Conservation (phyloP, 2,797 vertebrate genomes). For the Trematomus bernacchii region DNA sequence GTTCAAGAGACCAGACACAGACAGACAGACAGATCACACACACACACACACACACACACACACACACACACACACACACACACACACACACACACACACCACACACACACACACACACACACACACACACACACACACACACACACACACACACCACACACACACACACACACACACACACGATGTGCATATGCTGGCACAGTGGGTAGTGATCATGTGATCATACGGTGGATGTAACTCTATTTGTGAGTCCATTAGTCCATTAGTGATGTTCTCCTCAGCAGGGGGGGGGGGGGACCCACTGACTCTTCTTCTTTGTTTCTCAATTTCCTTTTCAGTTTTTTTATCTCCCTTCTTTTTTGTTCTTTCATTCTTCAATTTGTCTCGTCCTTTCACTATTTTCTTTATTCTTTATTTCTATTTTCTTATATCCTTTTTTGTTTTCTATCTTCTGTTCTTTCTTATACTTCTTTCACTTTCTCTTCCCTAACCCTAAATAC, state of each 20-base stretch:
- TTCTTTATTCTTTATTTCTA: neutral
- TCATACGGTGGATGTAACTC: slow-evolving; percentile 25
- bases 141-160: neutral
- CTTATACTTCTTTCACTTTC: too few relatives aligned
- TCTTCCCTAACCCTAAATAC: too few relatives aligned
- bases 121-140: too few relatives aligned
- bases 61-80: slow-evolving; percentile 3
- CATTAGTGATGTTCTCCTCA: slow-evolving; percentile 5
- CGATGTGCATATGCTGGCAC: slow-evolving; percentile 15
- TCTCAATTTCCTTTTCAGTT: neutral
- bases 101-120: too few relatives aligned
- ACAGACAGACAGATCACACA: slow-evolving; percentile 18
- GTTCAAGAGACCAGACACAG: slow-evolving; percentile 56
- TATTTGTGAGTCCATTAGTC: slow-evolving; percentile 41
- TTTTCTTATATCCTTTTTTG: too few relatives aligned
- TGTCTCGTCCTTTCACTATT: neutral
- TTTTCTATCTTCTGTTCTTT: too few relatives aligned
- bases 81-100: slow-evolving; percentile 21
- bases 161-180: slow-evolving; percentile 7
- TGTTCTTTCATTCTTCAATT: neutral
- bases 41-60: slow-evolving; percentile 18
- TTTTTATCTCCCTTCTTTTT: neutral
- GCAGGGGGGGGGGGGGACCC: neutral
- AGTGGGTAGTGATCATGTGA: slow-evolving; percentile 18
- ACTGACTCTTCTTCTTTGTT: neutral